Evolutionary conservation across 2,888 invertebrate genomes (phyloP), one percentile per base, ranked within the genome.

Genomic region (Anarsia innoxiella): DNA sequence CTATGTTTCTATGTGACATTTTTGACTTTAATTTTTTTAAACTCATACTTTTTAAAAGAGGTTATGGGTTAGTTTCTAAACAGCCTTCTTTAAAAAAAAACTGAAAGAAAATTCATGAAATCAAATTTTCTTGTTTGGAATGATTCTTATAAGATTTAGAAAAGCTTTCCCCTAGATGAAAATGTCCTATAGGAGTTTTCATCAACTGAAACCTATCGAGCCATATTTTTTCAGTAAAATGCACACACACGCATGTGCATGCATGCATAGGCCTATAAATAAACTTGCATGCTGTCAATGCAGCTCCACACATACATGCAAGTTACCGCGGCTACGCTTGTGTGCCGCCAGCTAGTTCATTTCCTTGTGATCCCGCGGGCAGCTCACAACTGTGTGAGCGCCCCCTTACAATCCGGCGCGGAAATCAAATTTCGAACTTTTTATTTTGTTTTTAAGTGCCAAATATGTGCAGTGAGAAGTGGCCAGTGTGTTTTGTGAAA

Each of bases 331-430:
- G 40, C 48, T 11, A 40, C 49, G 48, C 46, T 50, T 53, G 82
- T 75, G 72, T 73, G 70, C 57, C 47, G 42, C 51, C 40, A 53
- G 70, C 59, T 69, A 64, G 66, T 63, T 75, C 77, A 73, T 76
- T 83, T 84, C 84, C 83, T 84, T 83, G 80, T 83, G 71, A 78
- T 59, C 74, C 73, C 76, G 72, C 56, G 65, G 76, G 70, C 73
- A 75, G 80, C 78, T 76, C 78, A 80, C 78, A 75, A 75, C 66
- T 60, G 70, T 80, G 80, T 82, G 67, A 72, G 77, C 79, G 76
- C 74, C 78, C 71, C 82, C 75, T 82, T 70, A 77, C 57, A 54
- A 60, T 73, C 71, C 66, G 71, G 74, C 77, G 80, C 72, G 74
- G 52, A 63, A 61, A 39, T 40, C 46, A 47, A 37, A 38, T 41